A percentile compares a stretch with the other conserved stretches of the same genome.
Conservation (phyloP, 2,797 vertebrate species). For the Tapirus indicus region DNA sequence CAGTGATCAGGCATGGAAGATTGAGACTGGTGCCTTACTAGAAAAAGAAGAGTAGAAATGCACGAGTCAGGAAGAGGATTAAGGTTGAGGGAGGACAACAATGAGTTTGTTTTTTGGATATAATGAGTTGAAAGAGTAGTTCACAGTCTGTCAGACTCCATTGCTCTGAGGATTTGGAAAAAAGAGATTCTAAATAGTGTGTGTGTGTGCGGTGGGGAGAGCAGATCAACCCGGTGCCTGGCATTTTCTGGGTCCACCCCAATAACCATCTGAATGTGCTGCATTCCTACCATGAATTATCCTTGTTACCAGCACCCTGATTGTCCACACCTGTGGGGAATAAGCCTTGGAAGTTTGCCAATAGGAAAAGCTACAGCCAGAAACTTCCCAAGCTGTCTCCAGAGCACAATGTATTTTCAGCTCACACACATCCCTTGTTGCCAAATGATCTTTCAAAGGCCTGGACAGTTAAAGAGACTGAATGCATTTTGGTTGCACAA, state of each 20-base stretch:
- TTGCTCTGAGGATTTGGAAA: neutral
- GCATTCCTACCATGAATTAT: neutral
- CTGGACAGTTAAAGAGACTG: neutral
- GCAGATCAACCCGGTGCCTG: neutral
- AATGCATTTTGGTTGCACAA: neutral
- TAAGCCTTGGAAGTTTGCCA: conserved; percentile 65
- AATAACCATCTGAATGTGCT: neutral
- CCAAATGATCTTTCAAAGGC: conserved; percentile 38
- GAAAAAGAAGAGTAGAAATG: neutral
- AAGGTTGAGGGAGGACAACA: neutral
- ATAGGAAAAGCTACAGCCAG: conserved; percentile 18
- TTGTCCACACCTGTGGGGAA: conserved; percentile 46
- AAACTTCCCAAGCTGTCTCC: conserved; percentile 54
- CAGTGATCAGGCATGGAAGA: neutral
- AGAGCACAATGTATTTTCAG: conserved; percentile 53
- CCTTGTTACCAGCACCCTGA: neutral
- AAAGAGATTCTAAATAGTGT: neutral
- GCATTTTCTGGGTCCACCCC: neutral
- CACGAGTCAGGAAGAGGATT: neutral
- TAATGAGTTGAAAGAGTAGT: neutral
- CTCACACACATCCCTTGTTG: neutral
- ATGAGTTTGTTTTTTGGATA: neutral
- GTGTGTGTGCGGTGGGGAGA: neutral
- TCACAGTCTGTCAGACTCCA: neutral
- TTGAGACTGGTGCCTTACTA: neutral